Evolutionary conservation across 2,797 vertebrate genomes (phyloP), one percentile per base, ranked within the genome.

Genomic region (Otus scops): DNA sequence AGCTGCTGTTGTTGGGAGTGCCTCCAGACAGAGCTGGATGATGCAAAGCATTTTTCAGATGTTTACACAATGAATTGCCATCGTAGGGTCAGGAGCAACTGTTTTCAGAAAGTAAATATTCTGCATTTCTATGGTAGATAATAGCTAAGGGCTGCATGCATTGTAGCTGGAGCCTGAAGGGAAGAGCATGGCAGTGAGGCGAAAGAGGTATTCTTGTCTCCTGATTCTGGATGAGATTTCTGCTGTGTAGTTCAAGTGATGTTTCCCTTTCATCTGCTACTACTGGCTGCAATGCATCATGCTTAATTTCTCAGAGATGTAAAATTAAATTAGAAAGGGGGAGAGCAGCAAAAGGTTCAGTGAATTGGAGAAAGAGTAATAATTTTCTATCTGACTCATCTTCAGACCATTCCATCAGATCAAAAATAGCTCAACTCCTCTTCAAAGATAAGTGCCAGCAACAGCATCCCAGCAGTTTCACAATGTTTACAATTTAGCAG

Each of bases 21-120:
- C 69, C 89, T 96, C 75, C 79, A 82, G 65, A 67, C 78, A 77
- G 74, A 65, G 59, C 77, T 54, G 56, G 21, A 24, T 41, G 47
- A 75, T 65, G 85, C 61, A 83, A 78, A 91, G 67, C 69, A 81
- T 95, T 94, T 94, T 76, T 95, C 59, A 81, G 9, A 81, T 95
- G 85, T 88, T 94, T 97, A 41, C 64, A 76, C 91, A 84, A 13
- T 60, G 77, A 92, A 81, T 63, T 86, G 65, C 70, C n/a, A 45
- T 73, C 23, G 10, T 2, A 38, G 47, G 38, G 76, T 89, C 61
- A 67, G 68, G 59, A 96, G 56, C 73, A 87, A 90, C 80, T 95
- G 73, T 75, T 94, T 85, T 45, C 67, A 63, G 59, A 60, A 79
- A 83, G 86, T 19, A 89, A 93, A 95, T 83, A 89, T 63, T 94